Conservation (phyloP, 2,113 vertebrate genomes). For the Phocoena phocoena region DNA sequence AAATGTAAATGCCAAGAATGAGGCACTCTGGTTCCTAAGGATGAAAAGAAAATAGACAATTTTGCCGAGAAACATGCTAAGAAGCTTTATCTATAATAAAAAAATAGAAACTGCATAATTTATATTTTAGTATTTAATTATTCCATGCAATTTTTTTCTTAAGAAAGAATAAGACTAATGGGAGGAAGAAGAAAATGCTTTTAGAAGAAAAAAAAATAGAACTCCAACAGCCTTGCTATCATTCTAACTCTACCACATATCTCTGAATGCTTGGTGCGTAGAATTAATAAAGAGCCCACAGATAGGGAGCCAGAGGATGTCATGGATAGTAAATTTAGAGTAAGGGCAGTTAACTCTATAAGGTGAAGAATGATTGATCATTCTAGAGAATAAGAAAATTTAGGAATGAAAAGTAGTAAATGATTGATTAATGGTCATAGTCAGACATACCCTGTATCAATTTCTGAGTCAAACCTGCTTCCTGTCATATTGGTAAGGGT, state of each 20-base stretch:
- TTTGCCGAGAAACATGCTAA: neutral
- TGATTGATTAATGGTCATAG: conserved; percentile 2
- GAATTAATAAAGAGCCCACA: neutral
- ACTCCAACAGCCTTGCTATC: neutral
- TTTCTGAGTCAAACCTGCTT: conserved; percentile 14
- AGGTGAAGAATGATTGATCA: conserved; percentile 4
- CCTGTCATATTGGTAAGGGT: neutral
- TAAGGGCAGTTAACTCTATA: neutral
- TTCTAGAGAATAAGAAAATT: conserved; percentile 24
- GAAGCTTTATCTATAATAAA: neutral
- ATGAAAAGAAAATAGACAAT: neutral
- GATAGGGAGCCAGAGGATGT: neutral
- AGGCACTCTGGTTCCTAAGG: neutral
- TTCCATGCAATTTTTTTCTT: neutral
- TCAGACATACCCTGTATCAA: neutral
- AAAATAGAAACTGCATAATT: neutral
- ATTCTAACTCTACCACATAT: neutral
- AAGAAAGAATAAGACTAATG: neutral
- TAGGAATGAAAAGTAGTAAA: neutral
- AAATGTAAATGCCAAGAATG: neutral
- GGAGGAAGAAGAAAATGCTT: neutral
- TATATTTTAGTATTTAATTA: conserved; percentile 34
- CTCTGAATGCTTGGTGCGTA: neutral
- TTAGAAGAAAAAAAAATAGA: neutral
- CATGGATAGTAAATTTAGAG: neutral